Percentiles rank a stretch among this genome's conserved stretches.
phyloP scores from a whole-genome alignment of 2,888 invertebrate species.

The Morinoia aosen region DNA sequence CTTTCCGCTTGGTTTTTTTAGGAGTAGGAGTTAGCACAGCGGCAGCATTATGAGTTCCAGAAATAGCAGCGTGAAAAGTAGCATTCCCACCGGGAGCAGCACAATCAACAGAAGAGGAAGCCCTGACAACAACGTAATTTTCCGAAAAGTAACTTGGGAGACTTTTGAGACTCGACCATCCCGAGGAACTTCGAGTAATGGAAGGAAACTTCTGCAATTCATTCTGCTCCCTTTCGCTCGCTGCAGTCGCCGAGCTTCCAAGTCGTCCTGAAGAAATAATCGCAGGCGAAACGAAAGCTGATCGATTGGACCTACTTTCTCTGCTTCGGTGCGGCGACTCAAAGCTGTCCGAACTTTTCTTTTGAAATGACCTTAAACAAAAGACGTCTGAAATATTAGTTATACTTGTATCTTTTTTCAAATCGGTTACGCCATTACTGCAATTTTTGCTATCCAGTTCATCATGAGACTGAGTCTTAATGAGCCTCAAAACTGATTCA shows the following conservation, averaged over 20 bases:
- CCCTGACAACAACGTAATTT: background rate
- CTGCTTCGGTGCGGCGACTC: background rate
- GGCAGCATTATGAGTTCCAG: background rate
- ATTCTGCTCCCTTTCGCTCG: constrained; percentile 4
- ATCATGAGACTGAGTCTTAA: background rate
- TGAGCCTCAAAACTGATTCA: background rate
- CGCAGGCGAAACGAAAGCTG: background rate
- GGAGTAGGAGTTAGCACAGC: background rate
- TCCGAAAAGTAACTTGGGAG: background rate
- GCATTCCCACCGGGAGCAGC: background rate
- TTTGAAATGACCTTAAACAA: background rate
- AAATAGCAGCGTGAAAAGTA: background rate
- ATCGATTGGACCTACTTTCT: background rate
- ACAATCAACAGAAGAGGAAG: background rate
- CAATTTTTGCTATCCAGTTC: background rate
- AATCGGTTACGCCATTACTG: background rate
- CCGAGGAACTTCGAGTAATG: background rate
- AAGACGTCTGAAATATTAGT: background rate
- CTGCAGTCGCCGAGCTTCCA: background rate
- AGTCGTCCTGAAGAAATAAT: background rate
- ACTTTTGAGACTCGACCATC: constrained; percentile 9
- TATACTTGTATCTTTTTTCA: background rate
- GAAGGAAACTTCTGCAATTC: background rate
- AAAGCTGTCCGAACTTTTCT: background rate
- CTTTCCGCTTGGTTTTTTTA: background rate